Evolutionary conservation across 2,113 vertebrate species (phyloP), one percentile per base, ranked within the genome.

Genomic region (Mus pahari): DNA sequence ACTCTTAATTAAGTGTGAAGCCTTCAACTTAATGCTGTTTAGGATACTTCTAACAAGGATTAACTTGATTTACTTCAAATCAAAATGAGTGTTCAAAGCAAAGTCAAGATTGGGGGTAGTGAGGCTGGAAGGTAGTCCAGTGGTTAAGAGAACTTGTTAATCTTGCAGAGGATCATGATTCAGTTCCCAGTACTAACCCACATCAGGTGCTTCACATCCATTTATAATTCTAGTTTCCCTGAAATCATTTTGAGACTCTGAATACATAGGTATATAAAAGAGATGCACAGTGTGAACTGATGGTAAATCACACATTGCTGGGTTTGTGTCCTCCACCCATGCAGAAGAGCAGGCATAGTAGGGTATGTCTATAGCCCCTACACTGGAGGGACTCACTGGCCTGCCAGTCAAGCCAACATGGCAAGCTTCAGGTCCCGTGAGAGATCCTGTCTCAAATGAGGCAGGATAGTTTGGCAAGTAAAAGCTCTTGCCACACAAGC

Each of bases 21-120:
- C 39, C 64, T 79, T 89, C 66, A 92, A 60, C 5, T 95, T 92
- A 92, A 53, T 90, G 36, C 48, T 79, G 92, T 92, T 96, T 55
- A 92, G 78, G 64, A n/a, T 73, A 66, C 81, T 91, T 94, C 66
- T 71, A 79, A 28, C 20, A 86, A 77, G 39, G 42, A 45, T 92
- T 91, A 89, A 74, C 39, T 13, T 70, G 42, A 78, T 81, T 89
- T 95, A 62, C 64, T 58, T 94, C 31, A 45, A 24, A 91, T 24
- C 13, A 91, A 70, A 53, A 68, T 53, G 19, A 89, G 0, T 95
- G 31, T 97, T 88, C 12, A 96, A 90, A 92, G 86, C 26, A 92
- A 89, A 62, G 16, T 86, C 45, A 87, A 64, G 12, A 50, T 82
- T 89, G 42, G 28, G 66, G 9, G 36, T 39, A 4, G 55, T 60